Conservation (phyloP, 2,888 invertebrate genomes). For the Macaria notata region DNA sequence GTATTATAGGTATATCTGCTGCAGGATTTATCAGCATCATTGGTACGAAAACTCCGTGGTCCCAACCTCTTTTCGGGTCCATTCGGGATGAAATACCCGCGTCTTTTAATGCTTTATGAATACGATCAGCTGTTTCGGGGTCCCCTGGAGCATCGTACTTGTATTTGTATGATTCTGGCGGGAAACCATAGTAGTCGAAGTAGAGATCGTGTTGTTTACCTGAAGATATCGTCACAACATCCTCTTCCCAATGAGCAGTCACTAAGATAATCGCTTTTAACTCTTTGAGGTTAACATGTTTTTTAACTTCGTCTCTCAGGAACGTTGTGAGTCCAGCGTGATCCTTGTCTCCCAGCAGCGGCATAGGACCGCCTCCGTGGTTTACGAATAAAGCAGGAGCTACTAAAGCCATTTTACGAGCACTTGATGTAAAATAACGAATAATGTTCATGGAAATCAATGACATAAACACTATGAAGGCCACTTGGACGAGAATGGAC, state of each 20-base stretch:
- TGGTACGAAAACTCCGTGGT: constrained; percentile 76
- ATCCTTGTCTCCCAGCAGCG: constrained; percentile 68
- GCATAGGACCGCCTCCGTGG: constrained; percentile 74
- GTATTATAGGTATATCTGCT: constrained; percentile 70
- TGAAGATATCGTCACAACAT: constrained; percentile 69
- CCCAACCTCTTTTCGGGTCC: constrained; percentile 71
- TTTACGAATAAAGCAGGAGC: constrained; percentile 74
- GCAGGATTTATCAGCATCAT: constrained; percentile 73
- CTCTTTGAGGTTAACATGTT: constrained; percentile 63
- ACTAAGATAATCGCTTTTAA: constrained; percentile 70
- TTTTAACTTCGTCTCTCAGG: constrained; percentile 64
- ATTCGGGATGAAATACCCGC: constrained; percentile 63
- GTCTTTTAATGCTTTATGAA: constrained; percentile 55
- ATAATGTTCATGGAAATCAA: constrained; percentile 73
- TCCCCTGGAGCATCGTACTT: constrained; percentile 71
- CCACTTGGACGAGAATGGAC: constrained; percentile 64
- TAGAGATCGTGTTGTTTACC: constrained; percentile 64
- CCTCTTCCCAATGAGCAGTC: constrained; percentile 75
- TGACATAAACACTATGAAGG: constrained; percentile 69
- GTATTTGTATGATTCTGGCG: constrained; percentile 70
- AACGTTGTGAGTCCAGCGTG: constrained; percentile 64
- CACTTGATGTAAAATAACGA: constrained; percentile 57
- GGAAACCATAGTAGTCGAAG: constrained; percentile 76
- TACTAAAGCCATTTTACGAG: constrained; percentile 61
- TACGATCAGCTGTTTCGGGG: constrained; percentile 58